A percentile compares a stretch with the other conserved stretches of the same genome.
Conservation (phyloP, 2,797 vertebrate species). For the Ptychobarbus kaznakovi region DNA sequence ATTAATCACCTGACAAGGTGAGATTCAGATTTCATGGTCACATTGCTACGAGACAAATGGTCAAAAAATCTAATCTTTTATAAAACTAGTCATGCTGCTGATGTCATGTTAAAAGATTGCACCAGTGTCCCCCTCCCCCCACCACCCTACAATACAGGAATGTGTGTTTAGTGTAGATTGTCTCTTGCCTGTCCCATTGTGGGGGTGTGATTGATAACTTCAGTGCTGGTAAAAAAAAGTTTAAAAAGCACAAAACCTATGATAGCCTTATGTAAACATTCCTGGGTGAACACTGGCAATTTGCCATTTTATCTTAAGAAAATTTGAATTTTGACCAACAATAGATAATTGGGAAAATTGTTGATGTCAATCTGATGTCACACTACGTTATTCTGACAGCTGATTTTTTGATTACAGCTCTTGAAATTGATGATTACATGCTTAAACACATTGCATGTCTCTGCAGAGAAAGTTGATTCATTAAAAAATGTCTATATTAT, state of each 20-base stretch:
- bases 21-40: not conserved
- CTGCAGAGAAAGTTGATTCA: conserved; percentile 66
- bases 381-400: conserved; percentile 59
- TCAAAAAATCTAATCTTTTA: conserved; percentile 32
- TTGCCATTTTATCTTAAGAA: not conserved
- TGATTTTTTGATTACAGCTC: conserved; percentile 60
- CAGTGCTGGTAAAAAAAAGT: conserved; percentile 58
- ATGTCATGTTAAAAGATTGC: conserved; percentile 70
- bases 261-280: not conserved
- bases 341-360: not conserved
- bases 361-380: conserved; percentile 2
- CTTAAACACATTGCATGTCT: conserved; percentile 63
- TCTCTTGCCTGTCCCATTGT: conserved; percentile 61
- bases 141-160: conserved; percentile 59
- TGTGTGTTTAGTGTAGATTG: conserved; percentile 62
- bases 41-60: conserved; percentile 24
- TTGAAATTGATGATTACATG: conserved; percentile 41
- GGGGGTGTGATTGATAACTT: conserved; percentile 71
- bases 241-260: conserved; percentile 60
- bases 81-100: conserved; percentile 66
- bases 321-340: not conserved
- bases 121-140: conserved; percentile 43
- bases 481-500: conserved; percentile 56
- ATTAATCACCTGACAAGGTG: not conserved
- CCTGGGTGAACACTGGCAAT: not conserved